phyloP scores from a whole-genome alignment of 2,113 vertebrate species.

The rabbit (Oryctolagus cuniculus) region mOryCun1.1 NC_091434.1:148136501-148137000 shows the following conservation, averaged over 20 bases:
- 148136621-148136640: conserved; percentile 86
- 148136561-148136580: neutral
- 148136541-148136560: neutral
- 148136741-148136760: conserved; percentile 96
- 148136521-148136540: neutral
- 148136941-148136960: neutral
- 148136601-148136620: conserved; percentile 88
- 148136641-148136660: conserved; percentile 84
- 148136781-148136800: conserved; percentile 89
- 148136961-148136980: conserved; percentile 16
- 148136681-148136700: conserved; percentile 86
- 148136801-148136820: conserved; percentile 65
- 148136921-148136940: neutral
- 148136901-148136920: neutral
- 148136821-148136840: conserved; percentile 31
- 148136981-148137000: neutral
- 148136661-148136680: conserved; percentile 86
- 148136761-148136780: conserved; percentile 98
- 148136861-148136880: neutral
- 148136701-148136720: conserved; percentile 88
- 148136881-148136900: conserved; percentile 48
- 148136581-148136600: neutral
- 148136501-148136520: no score
- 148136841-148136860: conserved; percentile 28
- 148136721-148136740: conserved; percentile 98